These are phyloP conservation scores for Myzus persicae DNA, from an alignment of 1,140 invertebrate species.

Conservation along the genomic window DNA sequence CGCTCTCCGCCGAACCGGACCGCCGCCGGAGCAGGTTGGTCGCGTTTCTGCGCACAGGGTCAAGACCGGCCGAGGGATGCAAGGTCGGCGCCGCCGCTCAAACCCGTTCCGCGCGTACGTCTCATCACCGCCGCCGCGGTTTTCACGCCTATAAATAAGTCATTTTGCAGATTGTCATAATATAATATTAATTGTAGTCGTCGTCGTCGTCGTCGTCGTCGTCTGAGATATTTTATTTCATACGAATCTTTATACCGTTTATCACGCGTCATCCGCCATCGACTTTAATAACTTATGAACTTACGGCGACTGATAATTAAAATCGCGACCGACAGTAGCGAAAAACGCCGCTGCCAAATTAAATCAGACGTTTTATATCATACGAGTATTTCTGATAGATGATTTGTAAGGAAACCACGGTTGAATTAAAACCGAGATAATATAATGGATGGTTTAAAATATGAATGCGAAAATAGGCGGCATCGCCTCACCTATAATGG, in stretches of 20 bases:
- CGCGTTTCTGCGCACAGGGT: constrained; percentile 36
- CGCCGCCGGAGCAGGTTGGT: neutral
- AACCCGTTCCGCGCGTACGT: constrained; percentile 5
- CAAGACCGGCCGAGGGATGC: constrained; percentile 47
- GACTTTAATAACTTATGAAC: too few relatives aligned
- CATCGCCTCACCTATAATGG: too few relatives aligned
- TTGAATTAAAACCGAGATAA: too few relatives aligned
- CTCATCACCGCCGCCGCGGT: neutral
- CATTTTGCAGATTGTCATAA: too few relatives aligned
- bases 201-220: too few relatives aligned
- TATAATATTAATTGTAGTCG: too few relatives aligned
- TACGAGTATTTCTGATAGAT: neutral
- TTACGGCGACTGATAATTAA: neutral
- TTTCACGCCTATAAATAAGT: neutral
- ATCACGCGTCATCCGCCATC: too few relatives aligned
- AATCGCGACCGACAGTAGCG: neutral
- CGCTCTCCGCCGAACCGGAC: neutral
- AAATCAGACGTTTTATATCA: neutral
- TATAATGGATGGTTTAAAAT: too few relatives aligned
- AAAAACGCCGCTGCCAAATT: neutral
- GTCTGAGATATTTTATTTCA: neutral
- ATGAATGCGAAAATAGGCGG: too few relatives aligned
- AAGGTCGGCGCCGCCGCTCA: neutral
- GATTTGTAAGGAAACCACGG: neutral
- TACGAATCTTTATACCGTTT: too few relatives aligned